These are phyloP conservation scores for Halictus rubicundus DNA, from an alignment of 1,140 invertebrate species.

Conservation along the genomic window DNA sequence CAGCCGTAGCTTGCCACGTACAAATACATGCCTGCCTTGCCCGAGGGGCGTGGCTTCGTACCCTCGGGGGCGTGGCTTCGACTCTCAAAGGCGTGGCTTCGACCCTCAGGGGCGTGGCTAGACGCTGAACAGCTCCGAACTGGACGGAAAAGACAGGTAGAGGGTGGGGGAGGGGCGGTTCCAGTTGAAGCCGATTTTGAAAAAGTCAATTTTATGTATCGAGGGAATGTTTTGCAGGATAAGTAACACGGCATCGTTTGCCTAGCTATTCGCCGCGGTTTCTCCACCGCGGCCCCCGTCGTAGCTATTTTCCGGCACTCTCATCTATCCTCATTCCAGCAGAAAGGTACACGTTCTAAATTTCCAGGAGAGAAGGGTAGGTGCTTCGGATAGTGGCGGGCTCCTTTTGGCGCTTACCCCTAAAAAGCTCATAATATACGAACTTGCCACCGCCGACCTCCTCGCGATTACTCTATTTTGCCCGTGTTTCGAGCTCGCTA, in stretches of 20 bases:
- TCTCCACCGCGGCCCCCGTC: too few species aligned
- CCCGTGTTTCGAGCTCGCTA: conserved; percentile 41
- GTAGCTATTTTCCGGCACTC: not conserved
- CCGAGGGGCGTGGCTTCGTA: too few species aligned
- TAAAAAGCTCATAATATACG: conserved; percentile 53
- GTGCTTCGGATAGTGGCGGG: not conserved
- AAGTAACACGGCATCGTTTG: not conserved
- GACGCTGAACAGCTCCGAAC: too few species aligned
- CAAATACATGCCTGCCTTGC: too few species aligned
- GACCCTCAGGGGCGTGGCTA: too few species aligned
- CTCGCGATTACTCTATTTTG: conserved; percentile 45
- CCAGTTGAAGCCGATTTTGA: too few species aligned
- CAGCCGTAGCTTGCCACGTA: too few species aligned
- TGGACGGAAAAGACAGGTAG: too few species aligned
- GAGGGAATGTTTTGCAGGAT: not conserved
- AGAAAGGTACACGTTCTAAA: conserved; percentile 39
- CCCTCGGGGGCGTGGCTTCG: too few species aligned
- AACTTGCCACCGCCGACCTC: not conserved
- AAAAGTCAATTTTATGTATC: too few species aligned
- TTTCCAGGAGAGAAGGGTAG: conserved; percentile 6
- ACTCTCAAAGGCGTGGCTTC: too few species aligned
- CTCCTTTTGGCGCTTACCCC: conserved; percentile 8
- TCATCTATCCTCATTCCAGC: not conserved
- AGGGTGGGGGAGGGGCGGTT: too few species aligned
- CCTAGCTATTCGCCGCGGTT: not conserved